Evolutionary conservation across 2,888 invertebrate species (phyloP), one percentile per base, ranked within the genome.

Genomic region (Nomada flava): DNA sequence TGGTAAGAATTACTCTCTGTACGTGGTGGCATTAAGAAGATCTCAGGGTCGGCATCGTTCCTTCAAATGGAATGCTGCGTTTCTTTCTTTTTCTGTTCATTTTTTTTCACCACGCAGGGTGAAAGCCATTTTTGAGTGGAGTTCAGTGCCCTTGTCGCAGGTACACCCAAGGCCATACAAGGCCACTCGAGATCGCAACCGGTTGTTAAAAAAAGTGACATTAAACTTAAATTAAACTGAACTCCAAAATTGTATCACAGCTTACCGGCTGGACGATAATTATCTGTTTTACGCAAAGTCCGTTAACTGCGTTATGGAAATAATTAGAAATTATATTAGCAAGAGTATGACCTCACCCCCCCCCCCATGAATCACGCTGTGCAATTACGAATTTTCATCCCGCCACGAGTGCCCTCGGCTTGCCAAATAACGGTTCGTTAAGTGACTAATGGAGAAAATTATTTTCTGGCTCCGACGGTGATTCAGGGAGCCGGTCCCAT

Each of bases 61-160:
- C 68, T 68, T 44, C 57, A 18, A 69, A 75, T n/a, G 69, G 69
- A 72, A 64, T 72, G 50, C 15, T 23, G 23, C n/a, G 23, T 42
- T 72, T 36, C 36, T 36, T 36, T 36, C 36, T 7, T 36, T 36
- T 36, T 7, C 36, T 36, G 5, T 36, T 36, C 7, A 5, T 36
- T 36, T 36, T 36, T 36, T 7, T 7, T 36, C 50, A 18, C 18
- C 67, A 20, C 4, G 20, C 20, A 4, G 65, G 64, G 64, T 42
- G 65, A 65, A 44, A 55, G 53, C 26, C 65, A 47, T 44, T 29
- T 44, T 53, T 65, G 15, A 73, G 29, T 13, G 18, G 5, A 50
- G 47, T 73, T 73, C 47, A 15, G 5, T 23, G 47, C 67, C 13
- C 47, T n/a, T 9, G 42, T 3, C 20, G 52, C 71, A 72, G 63